Base-by-base conservation (phyloP, 2,113 vertebrate genomes). In the Zosterops hypoxanthus region DNA sequence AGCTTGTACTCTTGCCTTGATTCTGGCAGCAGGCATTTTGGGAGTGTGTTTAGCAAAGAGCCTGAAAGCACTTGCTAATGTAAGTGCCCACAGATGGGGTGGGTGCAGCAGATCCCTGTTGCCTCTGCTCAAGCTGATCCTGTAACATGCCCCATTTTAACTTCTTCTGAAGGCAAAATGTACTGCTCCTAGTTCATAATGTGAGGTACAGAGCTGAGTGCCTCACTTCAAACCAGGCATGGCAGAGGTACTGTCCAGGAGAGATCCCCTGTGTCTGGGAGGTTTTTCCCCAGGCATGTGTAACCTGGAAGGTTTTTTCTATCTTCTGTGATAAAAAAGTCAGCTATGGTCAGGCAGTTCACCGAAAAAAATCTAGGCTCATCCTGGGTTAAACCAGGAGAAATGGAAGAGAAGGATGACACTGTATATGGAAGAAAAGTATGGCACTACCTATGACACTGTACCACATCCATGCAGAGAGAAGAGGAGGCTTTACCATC, bases 51-150 rank as follows among this genome's bases (percentile, higher is more conserved):
- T 33, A 85, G 73, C 59, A 46, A 24, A 68, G 78, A 53, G 12
- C 31, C 53, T n/a, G 56, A 59, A 46, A 16, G 50, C 24, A 19
- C 42, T 66, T 68, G 44, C 46, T 79, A 8, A 41, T 7, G 0
- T 24, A 8, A 46, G 57, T 34, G 26, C 41, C 4, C 8, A 34
- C 2, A 2, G 0, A 36, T 36, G 36, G 9, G 6, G 26, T 39
- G 41, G 26, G 21, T 77, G 33, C 57, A 55, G 0, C 42, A 49
- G 44, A 81, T 81, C 26, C 41, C 75, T 50, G 3, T 41, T 59
- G 66, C 39, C 80, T 83, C 50, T 77, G 46, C 42, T 65, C 22
- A 49, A 19, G 29, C 36, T 66, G 56, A 36, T 65, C 21, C 49
- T 3, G 1, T 75, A 55, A 56, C 11, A 3, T 28, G 46, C 36